These are phyloP conservation scores for Troides oblongomaculatus DNA, from an alignment of 2,888 invertebrate genomes.

Conservation along the genomic window DNA sequence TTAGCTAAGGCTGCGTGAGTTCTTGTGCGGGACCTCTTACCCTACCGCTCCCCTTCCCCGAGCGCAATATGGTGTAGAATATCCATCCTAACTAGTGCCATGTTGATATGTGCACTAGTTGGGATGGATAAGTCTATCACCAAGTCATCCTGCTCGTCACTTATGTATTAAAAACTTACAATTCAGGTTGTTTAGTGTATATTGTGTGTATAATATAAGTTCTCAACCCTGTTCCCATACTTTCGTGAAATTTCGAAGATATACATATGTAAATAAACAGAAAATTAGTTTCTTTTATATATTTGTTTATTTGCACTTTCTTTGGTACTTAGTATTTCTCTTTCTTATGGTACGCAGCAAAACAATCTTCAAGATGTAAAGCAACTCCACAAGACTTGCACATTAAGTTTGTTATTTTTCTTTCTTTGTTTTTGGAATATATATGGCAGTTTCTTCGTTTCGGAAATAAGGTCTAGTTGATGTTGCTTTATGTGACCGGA, in stretches of 20 bases:
- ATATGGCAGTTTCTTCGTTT: slow-evolving; percentile 1
- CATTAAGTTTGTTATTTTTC: background rate
- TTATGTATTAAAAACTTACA: no score
- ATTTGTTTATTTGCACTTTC: background rate
- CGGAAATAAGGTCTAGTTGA: background rate
- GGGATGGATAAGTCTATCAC: no score
- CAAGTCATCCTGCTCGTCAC: no score
- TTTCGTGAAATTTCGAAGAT: background rate
- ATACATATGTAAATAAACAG: slow-evolving; percentile 2
- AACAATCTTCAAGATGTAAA: slow-evolving; percentile 1
- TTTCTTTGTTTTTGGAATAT: background rate
- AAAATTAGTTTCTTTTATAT: slow-evolving; percentile 2
- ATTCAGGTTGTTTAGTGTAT: background rate
- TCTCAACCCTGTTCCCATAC: background rate
- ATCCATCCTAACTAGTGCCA: no score
- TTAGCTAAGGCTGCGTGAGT: no score
- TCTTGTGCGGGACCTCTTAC: no score
- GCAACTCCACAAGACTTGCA: slow-evolving; percentile 1
- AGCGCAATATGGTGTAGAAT: no score
- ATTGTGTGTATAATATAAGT: background rate
- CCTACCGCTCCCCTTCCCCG: no score
- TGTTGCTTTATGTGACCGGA: background rate
- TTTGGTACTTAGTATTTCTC: slow-evolving; percentile 3
- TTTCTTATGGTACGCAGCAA: background rate
- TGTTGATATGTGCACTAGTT: no score